Conservation (phyloP, 1,140 invertebrate species). For the Procambarus virginalis region DNA sequence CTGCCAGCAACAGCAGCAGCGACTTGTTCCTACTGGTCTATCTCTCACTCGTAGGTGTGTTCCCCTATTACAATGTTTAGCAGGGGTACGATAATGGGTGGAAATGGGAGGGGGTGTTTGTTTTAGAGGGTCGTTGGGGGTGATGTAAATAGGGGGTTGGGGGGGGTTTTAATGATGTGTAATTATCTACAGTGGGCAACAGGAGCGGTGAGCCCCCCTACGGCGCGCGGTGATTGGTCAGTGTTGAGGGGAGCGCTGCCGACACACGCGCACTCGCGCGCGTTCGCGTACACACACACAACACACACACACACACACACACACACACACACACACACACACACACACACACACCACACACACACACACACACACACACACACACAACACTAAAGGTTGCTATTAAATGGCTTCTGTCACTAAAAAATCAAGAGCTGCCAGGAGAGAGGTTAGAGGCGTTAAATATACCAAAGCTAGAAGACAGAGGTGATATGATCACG, state of each 20-base stretch:
- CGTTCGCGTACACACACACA: not conserved
- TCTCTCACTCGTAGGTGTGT: not conserved
- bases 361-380: no score
- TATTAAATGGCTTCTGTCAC: no score
- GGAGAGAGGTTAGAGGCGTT: no score
- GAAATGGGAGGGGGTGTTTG: no score
- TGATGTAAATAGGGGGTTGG: not conserved
- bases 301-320: not conserved
- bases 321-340: no score
- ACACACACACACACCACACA: no score
- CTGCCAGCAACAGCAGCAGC: not conserved
- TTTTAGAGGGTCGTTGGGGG: no score
- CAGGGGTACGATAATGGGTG: no score
- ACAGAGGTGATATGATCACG: no score
- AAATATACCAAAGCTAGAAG: no score
- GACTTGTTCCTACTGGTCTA: not conserved
- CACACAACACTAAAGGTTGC: no score
- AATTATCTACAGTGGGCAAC: not conserved
- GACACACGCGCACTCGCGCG: not conserved
- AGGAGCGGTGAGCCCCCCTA: slow-evolving; percentile 7
- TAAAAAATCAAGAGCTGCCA: no score
- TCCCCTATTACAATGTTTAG: not conserved
- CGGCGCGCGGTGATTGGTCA: slow-evolving; percentile 39
- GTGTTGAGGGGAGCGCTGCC: not conserved
- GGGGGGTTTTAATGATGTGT: not conserved